Base-by-base conservation (phyloP, 2,113 vertebrate genomes). In the Corythornis cristatus region DNA sequence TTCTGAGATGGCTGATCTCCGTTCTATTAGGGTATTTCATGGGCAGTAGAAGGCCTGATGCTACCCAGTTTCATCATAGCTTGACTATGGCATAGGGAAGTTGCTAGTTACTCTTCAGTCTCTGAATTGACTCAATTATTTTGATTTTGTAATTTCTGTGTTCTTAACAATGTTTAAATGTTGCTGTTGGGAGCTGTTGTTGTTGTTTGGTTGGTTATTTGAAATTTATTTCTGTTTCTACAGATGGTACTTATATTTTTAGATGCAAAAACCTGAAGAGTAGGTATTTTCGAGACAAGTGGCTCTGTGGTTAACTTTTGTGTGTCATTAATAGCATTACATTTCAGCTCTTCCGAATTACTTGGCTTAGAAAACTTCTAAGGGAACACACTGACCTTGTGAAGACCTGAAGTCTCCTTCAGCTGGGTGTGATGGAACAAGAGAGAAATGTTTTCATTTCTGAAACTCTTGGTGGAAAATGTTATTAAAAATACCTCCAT, bases 391-490 rank as follows among this genome's bases (percentile, higher is more conserved):
- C 48, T 56, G 54, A 65, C 31, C 22, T 15, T 12, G 11, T 70
- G 11, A 23, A 26, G 9, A 61, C 92, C 50, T 35, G 22, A 73
- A 82, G n/a, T 6, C 28, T 62, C 15, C 37, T 84, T 90, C 20
- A 80, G 14, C 58, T 87, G n/a, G 8, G 8, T 46, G 12, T 19
- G 7, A 21, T 72, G 40, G 18, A 74, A 65, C 25, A 78, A 88
- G 25, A 86, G 20, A 67, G 25, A 88, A 74, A 13, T 2, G 0
- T 31, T 88, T 91, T 67, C 0, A n/a, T 75, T 84, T 77, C 66
- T 67, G 84, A 84, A 94, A 66, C 61, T 78, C 50, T 68, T 62
- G 31, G 23, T 64, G 71, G 31, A 82, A 83, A n/a, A 28, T 83
- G 16, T 18, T 26, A 29, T 18, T 23, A 7, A 6, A 25, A 40